A percentile compares a stretch with the other conserved stretches of the same genome.
Conservation (phyloP, 2,113 vertebrate genomes). For the Anguilla japonica region DNA sequence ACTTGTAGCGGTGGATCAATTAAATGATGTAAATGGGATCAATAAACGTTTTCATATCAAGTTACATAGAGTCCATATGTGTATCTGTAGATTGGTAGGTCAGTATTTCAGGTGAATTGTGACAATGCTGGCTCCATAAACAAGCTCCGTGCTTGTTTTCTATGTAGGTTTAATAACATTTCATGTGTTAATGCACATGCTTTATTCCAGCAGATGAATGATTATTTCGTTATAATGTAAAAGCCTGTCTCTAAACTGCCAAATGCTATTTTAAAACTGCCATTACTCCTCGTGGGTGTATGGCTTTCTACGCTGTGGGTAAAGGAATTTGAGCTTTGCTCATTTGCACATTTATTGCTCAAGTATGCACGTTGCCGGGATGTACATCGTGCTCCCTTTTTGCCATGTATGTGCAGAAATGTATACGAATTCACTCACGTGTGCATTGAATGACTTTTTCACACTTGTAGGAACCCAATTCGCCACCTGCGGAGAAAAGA, state of each 20-base stretch:
- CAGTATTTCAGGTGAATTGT: too few species aligned
- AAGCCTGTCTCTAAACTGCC: constrained; percentile 34
- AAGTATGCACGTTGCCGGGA: constrained; percentile 24
- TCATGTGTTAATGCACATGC: constrained; percentile 40
- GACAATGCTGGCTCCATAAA: constrained; percentile 44
- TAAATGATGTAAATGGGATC: not conserved
- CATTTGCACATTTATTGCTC: constrained; percentile 56
- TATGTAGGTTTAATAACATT: constrained; percentile 38
- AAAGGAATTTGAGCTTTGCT: constrained; percentile 26
- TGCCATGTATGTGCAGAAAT: constrained; percentile 41
- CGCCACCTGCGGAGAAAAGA: not conserved
- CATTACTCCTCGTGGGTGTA: constrained; percentile 33
- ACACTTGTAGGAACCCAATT: not conserved
- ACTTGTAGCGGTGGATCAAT: not conserved
- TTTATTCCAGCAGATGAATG: constrained; percentile 23
- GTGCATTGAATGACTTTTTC: not conserved
- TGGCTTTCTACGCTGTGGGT: not conserved
- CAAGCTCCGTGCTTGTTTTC: constrained; percentile 46
- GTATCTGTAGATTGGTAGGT: not conserved
- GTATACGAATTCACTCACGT: not conserved
- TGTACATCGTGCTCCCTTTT: constrained; percentile 37
- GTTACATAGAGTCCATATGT: not conserved
- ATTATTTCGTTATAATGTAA: constrained; percentile 26
- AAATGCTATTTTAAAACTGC: constrained; percentile 26
- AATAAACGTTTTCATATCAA: not conserved